Percentiles rank a stretch among this genome's conserved stretches.
phyloP scores from a whole-genome alignment of 1,140 invertebrate species.

The Drosophila quadrilineata region DNA sequence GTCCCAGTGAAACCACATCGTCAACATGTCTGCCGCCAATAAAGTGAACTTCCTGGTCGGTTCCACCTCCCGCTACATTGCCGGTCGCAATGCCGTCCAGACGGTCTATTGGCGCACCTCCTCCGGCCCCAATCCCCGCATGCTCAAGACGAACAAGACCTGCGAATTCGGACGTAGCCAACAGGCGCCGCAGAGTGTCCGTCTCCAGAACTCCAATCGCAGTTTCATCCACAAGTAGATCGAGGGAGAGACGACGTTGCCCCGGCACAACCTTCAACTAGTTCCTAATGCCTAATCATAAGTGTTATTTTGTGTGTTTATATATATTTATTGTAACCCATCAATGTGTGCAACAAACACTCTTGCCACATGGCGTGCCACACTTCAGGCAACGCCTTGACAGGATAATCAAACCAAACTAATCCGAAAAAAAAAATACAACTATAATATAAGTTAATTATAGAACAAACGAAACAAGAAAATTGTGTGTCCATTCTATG shows the following conservation, averaged over 20 bases:
- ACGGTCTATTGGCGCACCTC: slow-evolving; percentile 87
- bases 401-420: neutral
- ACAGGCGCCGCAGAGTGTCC: slow-evolving; percentile 50
- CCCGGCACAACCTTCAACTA: slow-evolving; percentile 2
- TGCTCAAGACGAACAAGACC: slow-evolving; percentile 84
- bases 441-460: neutral
- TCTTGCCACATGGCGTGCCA: neutral
- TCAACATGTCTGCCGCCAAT: slow-evolving; percentile 78
- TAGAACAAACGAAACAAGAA: neutral
- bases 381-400: neutral
- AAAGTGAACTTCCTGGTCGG: slow-evolving; percentile 83
- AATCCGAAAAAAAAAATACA: neutral
- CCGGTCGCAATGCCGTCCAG: slow-evolving; percentile 86
- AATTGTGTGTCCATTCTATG: neutral
- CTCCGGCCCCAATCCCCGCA: slow-evolving; percentile 82
- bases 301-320: slow-evolving; percentile 6
- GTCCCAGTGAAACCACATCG: too few relatives aligned
- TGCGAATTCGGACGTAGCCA: slow-evolving; percentile 83
- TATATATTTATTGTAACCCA: slow-evolving; percentile 36
- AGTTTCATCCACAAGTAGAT: slow-evolving; percentile 44
- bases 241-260: neutral
- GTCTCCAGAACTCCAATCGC: slow-evolving; percentile 55
- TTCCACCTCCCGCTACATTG: slow-evolving; percentile 86
- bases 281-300: slow-evolving; percentile 40
- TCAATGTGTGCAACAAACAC: neutral